Conservation (phyloP, 2,113 vertebrate species). For the Sterrhoptilus dennistouni region DNA sequence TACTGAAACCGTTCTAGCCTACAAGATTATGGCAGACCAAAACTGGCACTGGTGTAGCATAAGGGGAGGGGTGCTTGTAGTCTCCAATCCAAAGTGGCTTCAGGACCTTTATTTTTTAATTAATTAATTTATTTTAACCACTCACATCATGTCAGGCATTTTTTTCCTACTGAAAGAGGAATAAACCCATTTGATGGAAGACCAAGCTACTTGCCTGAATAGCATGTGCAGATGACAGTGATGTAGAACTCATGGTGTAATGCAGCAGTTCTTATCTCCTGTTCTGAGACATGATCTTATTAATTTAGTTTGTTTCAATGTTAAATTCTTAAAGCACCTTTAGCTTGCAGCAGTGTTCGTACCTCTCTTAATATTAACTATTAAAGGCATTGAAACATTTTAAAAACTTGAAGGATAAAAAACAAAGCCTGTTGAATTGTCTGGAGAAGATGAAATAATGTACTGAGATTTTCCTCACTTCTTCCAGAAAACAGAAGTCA, state of each 20-base stretch:
- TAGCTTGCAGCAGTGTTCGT: background rate
- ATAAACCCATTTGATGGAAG: background rate
- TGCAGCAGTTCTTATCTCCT: background rate
- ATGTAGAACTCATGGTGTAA: background rate
- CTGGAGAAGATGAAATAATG: background rate
- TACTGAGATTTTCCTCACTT: background rate
- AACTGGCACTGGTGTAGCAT: background rate
- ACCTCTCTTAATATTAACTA: conserved; percentile 6
- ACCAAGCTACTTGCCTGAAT: background rate
- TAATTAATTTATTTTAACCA: background rate
- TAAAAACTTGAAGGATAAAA: background rate
- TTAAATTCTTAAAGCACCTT: background rate
- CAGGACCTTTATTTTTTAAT: background rate
- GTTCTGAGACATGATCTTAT: background rate
- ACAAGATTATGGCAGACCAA: background rate
- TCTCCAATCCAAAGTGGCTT: background rate
- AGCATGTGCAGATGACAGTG: background rate
- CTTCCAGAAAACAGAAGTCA: background rate
- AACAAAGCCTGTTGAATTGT: background rate
- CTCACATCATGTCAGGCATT: background rate
- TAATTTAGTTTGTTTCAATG: background rate
- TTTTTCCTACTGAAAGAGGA: background rate
- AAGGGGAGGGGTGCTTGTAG: background rate
- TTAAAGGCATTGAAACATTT: background rate
- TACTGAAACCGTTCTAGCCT: background rate